phyloP scores from a whole-genome alignment of 2,113 vertebrate species.

The Mesitornis unicolor region DNA sequence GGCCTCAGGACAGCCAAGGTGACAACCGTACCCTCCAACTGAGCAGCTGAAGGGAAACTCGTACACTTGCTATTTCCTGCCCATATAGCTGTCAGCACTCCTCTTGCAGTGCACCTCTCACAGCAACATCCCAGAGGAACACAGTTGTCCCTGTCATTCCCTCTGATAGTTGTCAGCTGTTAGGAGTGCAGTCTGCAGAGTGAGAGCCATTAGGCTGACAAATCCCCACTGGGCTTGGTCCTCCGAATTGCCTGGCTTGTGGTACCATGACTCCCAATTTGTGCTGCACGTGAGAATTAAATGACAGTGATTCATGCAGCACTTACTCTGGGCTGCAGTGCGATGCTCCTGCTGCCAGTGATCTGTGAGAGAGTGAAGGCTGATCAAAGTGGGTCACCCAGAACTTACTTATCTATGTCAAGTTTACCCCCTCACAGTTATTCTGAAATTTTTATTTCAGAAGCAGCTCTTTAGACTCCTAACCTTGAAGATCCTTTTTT shows the following conservation, averaged over 20 bases:
- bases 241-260: not conserved
- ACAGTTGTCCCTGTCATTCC: not conserved
- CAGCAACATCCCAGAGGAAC: not conserved
- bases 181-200: not conserved
- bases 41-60: not conserved
- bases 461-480: not conserved
- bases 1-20: not conserved
- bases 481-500: not conserved
- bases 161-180: not conserved
- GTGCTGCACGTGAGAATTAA: not conserved
- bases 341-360: not conserved
- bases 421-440: not conserved
- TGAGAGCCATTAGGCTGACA: not conserved
- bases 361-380: not conserved
- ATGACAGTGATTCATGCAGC: not conserved
- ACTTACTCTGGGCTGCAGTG: not conserved
- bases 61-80: not conserved
- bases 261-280: not conserved
- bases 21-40: not conserved
- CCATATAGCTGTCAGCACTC: accelerated
- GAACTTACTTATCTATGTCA: not conserved
- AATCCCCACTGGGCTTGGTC: not conserved
- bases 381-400: not conserved
- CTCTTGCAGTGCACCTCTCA: not conserved
- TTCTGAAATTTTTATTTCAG: not conserved